Percentiles rank a stretch among this genome's conserved stretches.
phyloP scores from a whole-genome alignment of 2,797 vertebrate genomes.

The Miichthys miiuy region DNA sequence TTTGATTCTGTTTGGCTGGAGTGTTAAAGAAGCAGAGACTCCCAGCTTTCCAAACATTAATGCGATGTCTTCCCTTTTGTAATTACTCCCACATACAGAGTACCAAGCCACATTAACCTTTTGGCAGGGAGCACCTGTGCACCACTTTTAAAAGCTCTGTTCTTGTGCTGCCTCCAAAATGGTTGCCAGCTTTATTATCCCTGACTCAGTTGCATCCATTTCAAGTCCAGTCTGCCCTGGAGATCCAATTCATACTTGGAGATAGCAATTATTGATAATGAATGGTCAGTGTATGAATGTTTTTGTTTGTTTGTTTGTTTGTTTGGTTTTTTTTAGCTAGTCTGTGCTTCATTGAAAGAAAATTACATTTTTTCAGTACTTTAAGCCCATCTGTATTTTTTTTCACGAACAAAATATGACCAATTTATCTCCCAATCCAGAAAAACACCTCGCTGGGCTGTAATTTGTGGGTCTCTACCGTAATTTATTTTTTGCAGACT shows the following conservation, averaged over 20 bases:
- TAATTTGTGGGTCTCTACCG: background rate
- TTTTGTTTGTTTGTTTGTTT: background rate
- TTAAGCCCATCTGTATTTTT: background rate
- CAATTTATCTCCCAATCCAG: background rate
- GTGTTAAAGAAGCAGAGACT: conserved; percentile 1
- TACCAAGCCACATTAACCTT: conserved; percentile 73
- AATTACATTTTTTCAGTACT: background rate
- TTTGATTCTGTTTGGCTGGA: conserved; percentile 6
- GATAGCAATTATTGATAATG: conserved; percentile 1
- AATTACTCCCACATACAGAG: conserved; percentile 64
- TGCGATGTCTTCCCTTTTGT: conserved; percentile 48
- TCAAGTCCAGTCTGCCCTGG: conserved; percentile 20
- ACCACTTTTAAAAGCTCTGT: conserved; percentile 61
- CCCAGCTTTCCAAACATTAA: conserved; percentile 41
- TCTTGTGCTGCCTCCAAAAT: conserved; percentile 48
- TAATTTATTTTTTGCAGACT: conserved; percentile 1
- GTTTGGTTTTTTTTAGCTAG: background rate
- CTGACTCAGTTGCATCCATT: conserved; percentile 22
- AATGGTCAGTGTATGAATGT: background rate
- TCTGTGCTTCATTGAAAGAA: conserved; percentile 2
- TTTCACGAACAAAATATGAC: background rate
- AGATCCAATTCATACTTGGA: background rate
- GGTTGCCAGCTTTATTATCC: conserved; percentile 50
- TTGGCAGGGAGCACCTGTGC: conserved; percentile 61
- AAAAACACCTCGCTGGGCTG: background rate